Evolutionary conservation across 2,888 invertebrate genomes (phyloP).

Genomic region (Athalia rosae): DNA sequence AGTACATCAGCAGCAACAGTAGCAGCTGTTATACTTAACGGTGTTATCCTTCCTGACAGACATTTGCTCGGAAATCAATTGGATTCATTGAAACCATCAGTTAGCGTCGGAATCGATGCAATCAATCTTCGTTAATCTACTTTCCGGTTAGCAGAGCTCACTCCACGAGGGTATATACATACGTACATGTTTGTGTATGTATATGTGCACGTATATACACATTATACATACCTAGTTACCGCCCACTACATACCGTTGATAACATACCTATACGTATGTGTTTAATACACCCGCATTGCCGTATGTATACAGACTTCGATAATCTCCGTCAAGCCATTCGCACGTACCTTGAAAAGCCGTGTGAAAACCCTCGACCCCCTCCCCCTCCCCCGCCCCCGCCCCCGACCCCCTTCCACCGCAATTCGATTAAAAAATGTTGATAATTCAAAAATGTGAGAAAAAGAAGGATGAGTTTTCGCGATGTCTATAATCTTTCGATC

Average conservation of each 20-base stretch:
- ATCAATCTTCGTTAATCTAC: slow-evolving; percentile 43
- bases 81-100: slow-evolving; percentile 36
- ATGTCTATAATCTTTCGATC: background rate
- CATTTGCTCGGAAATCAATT: slow-evolving; percentile 30
- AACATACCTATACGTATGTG: too few relatives aligned
- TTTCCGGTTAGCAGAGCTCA: slow-evolving; percentile 2
- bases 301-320: too few relatives aligned
- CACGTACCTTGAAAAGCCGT: too few relatives aligned
- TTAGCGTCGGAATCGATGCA: slow-evolving; percentile 25
- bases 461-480: too few relatives aligned
- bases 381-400: too few relatives aligned
- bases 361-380: too few relatives aligned
- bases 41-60: slow-evolving; percentile 19
- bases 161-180: background rate
- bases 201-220: background rate
- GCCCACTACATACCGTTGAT: background rate
- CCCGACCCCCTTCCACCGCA: too few relatives aligned
- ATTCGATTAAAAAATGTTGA: too few relatives aligned
- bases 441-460: too few relatives aligned
- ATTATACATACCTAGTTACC: background rate
- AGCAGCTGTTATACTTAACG: background rate
- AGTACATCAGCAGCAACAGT: background rate
- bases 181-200: background rate
- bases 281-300: too few relatives aligned
- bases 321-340: too few relatives aligned